Percentiles rank a stretch among this genome's conserved stretches.
Conservation (phyloP, 2,888 invertebrate species). For the Seira sanloemensis region DNA sequence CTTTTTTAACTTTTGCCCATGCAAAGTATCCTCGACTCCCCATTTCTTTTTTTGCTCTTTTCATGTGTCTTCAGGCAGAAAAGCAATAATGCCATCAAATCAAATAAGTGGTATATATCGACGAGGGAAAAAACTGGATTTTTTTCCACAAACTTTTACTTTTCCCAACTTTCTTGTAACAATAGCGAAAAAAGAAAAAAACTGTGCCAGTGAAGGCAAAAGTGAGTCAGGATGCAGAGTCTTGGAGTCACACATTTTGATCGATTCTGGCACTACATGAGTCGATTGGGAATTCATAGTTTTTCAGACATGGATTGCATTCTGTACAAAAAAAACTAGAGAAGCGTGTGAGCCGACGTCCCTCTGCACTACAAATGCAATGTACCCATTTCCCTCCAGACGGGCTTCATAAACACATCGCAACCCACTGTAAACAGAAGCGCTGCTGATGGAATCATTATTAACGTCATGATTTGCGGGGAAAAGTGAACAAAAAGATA, state of each 20-base stretch:
- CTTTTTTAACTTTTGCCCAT: not conserved
- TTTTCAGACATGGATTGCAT: constrained; percentile 45
- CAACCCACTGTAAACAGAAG: no score
- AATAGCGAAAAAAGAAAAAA: not conserved
- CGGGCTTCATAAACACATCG: not conserved
- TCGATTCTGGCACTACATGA: constrained; percentile 51
- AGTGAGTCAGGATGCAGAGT: not conserved
- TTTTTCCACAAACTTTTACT: not conserved
- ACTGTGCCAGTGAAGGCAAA: constrained; percentile 5
- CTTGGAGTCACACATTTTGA: constrained; percentile 32
- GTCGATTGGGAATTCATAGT: constrained; percentile 58
- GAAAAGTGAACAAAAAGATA: constrained; percentile 5
- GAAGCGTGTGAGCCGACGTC: no score
- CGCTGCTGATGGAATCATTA: not conserved
- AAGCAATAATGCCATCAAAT: constrained; percentile 13
- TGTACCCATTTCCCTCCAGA: not conserved
- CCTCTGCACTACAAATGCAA: constrained; percentile 7
- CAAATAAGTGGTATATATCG: constrained; percentile 6
- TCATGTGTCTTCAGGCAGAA: constrained; percentile 7
- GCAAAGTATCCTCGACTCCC: no score
- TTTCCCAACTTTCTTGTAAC: no score
- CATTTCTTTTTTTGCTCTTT: constrained; percentile 4
- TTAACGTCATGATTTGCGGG: constrained; percentile 6
- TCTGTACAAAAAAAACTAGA: no score
- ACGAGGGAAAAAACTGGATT: not conserved